phyloP scores from a whole-genome alignment of 2,888 invertebrate species.

The Gymnocheta viridis region DNA sequence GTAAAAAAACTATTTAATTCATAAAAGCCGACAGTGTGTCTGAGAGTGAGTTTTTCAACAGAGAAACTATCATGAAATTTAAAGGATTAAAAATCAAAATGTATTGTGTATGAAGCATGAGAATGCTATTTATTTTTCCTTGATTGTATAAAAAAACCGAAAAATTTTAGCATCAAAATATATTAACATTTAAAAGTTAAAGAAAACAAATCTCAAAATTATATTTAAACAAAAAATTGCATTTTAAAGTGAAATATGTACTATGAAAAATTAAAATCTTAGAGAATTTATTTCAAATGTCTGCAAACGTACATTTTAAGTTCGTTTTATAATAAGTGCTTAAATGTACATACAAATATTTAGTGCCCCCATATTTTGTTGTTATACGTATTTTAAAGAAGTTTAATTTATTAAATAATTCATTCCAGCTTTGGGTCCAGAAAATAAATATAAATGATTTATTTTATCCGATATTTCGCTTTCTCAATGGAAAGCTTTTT shows the following conservation, averaged over 20 bases:
- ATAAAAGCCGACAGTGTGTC: not conserved
- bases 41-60: not conserved
- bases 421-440: no score
- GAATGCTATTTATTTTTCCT: constrained; percentile 17
- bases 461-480: no score
- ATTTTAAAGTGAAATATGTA: constrained; percentile 24
- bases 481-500: no score
- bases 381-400: not conserved
- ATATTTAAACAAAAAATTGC: constrained; percentile 23
- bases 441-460: no score
- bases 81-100: constrained; percentile 36
- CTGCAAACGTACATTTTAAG: not conserved
- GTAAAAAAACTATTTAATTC: constrained; percentile 22
- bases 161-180: not conserved
- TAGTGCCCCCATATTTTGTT: not conserved
- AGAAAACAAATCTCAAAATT: constrained; percentile 10
- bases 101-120: constrained; percentile 1
- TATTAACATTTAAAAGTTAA: constrained; percentile 12
- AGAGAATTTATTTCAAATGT: constrained; percentile 14
- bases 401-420: not conserved
- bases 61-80: not conserved
- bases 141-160: constrained; percentile 40
- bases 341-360: no score
- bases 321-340: constrained; percentile 6
- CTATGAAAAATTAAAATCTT: constrained; percentile 3